A percentile compares a stretch with the other conserved stretches of the same genome.
Conservation (phyloP, 92 coral and sea anemone species). For the Desmophyllum pertusum region DNA sequence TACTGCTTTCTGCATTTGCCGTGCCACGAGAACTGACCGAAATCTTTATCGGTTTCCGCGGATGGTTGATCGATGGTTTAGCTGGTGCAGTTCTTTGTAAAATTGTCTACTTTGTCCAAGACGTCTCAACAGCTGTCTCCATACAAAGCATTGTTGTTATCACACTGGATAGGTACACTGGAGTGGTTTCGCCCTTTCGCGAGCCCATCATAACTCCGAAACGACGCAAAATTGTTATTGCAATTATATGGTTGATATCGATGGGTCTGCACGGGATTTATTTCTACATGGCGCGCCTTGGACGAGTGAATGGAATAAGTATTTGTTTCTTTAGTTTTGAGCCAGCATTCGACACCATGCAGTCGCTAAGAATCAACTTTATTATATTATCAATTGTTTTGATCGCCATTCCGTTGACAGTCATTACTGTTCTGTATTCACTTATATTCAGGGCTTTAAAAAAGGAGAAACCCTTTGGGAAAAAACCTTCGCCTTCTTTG, state of each 20-base stretch:
- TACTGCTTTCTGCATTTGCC: conserved; percentile 44
- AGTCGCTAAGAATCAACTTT: conserved; percentile 12
- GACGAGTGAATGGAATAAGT: background rate
- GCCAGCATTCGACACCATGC: conserved; percentile 28
- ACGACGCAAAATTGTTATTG: conserved; percentile 33
- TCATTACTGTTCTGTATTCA: conserved; percentile 22
- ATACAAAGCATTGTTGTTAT: conserved; percentile 46
- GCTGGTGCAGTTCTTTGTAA: conserved; percentile 54
- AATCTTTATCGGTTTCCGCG: conserved; percentile 6
- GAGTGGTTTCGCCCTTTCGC: conserved; percentile 45
- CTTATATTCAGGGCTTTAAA: conserved; percentile 16
- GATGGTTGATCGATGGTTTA: conserved; percentile 56
- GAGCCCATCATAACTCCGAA: conserved; percentile 31
- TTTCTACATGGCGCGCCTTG: conserved; percentile 32
- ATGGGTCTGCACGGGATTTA: conserved; percentile 21
- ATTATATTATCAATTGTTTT: conserved; percentile 1
- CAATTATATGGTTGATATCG: conserved; percentile 45
- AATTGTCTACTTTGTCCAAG: conserved; percentile 42
- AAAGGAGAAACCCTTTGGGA: conserved; percentile 4
- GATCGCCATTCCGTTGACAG: conserved; percentile 17
- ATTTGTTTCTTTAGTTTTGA: conserved; percentile 47
- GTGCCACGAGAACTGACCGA: conserved; percentile 48
- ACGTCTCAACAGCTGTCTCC: conserved; percentile 52
- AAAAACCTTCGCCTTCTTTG: background rate
- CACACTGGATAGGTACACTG: conserved; percentile 58